Conservation (phyloP, 2,113 vertebrate species). For the Chamaea fasciata region DNA sequence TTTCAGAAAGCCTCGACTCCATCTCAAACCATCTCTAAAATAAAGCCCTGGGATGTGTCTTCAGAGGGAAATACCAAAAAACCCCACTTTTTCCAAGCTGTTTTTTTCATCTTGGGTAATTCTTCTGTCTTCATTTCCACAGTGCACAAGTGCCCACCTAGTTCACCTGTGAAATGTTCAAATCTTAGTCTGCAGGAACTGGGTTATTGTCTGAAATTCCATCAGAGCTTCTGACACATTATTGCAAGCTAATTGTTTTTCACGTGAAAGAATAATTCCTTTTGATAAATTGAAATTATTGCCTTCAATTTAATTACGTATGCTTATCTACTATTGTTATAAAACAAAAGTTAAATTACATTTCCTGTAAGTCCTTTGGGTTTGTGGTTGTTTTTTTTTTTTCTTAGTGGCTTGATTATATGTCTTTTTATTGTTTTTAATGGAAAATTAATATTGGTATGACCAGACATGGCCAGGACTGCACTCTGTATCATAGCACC, state of each 20-base stretch:
- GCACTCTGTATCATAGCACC: not conserved
- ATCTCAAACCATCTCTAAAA: not conserved
- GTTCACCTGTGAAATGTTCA: not conserved
- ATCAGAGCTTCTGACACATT: not conserved
- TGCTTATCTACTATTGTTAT: not conserved
- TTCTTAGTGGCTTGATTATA: not conserved
- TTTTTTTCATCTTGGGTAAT: not conserved
- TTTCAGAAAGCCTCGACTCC: not conserved
- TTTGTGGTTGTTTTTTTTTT: not conserved
- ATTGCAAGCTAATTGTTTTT: not conserved
- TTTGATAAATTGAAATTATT: not conserved
- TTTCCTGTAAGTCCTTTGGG: not conserved
- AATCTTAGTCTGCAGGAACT: not conserved
- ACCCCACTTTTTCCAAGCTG: rapidly evolving
- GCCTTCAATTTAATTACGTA: not conserved
- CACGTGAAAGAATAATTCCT: not conserved
- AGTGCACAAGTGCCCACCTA: not conserved
- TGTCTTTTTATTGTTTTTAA: not conserved
- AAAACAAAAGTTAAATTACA: not conserved
- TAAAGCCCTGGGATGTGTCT: not conserved
- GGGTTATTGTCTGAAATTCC: not conserved
- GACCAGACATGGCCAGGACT: not conserved
- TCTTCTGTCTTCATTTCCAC: not conserved
- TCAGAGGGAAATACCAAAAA: not conserved
- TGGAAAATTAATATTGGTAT: not conserved